phyloP scores from a whole-genome alignment of 2,113 vertebrate species.

The Myotis davidii region DNA sequence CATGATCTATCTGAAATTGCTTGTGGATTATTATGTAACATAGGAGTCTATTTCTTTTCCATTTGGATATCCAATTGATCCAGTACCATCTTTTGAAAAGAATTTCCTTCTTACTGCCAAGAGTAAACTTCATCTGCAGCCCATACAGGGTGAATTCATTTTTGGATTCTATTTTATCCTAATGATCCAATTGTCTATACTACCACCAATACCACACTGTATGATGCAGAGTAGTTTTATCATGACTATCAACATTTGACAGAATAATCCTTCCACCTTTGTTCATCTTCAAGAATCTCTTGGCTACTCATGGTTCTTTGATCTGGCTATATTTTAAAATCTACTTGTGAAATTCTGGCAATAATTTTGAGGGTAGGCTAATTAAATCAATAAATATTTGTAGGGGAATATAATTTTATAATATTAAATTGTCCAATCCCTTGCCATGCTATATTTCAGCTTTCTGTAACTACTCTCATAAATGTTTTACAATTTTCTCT shows the following conservation, averaged over 20 bases:
- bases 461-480: neutral
- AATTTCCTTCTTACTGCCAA: neutral
- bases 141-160: neutral
- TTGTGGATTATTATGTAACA: neutral
- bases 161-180: neutral
- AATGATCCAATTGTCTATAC: neutral
- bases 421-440: neutral
- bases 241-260: neutral
- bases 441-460: neutral
- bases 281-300: neutral
- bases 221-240: neutral
- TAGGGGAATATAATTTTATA: neutral
- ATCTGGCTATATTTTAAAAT: slow-evolving; percentile 43
- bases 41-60: neutral
- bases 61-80: neutral
- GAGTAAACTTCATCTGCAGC: neutral
- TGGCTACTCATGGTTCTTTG: neutral
- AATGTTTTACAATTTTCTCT: slow-evolving; percentile 26
- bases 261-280: neutral
- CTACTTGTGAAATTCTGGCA: neutral
- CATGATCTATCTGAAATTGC: neutral
- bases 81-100: neutral
- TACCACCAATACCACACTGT: neutral
- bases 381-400: slow-evolving; percentile 3
- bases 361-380: neutral